Conservation (phyloP, 1,140 invertebrate species). For the Macrotrachela quadricornifera region DNA sequence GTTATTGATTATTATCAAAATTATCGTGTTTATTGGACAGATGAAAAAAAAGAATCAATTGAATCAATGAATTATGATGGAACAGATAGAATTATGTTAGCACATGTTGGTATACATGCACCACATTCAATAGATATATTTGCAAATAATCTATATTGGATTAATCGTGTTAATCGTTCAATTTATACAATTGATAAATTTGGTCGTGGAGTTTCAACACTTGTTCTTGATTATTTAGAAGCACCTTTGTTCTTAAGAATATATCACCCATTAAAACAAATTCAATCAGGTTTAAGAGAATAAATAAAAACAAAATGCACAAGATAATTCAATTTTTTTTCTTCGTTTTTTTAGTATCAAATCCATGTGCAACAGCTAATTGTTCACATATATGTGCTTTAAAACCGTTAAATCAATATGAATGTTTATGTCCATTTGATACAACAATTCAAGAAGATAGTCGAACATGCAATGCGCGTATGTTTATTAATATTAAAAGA, state of each 20-base stretch:
- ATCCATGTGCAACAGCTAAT: slow-evolving; percentile 44
- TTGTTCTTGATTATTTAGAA: slow-evolving; percentile 34
- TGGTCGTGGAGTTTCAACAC: slow-evolving; percentile 65
- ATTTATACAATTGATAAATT: slow-evolving; percentile 72
- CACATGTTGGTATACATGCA: slow-evolving; percentile 46
- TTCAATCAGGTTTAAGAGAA: no score
- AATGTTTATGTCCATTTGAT: slow-evolving; percentile 66
- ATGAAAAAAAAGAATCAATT: slow-evolving; percentile 74
- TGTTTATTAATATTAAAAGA: slow-evolving; percentile 8
- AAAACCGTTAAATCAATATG: slow-evolving; percentile 51
- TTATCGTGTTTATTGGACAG: slow-evolving; percentile 70
- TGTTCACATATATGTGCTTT: slow-evolving; percentile 77
- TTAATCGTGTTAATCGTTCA: slow-evolving; percentile 57
- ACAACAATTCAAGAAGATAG: slow-evolving; percentile 26
- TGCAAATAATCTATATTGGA: slow-evolving; percentile 66
- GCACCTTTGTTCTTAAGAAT: no score
- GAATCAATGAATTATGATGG: slow-evolving; percentile 67
- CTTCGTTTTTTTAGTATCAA: slow-evolving; percentile 13
- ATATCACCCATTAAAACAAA: no score
- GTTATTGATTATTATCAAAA: slow-evolving; percentile 10
- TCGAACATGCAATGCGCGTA: slow-evolving; percentile 46
- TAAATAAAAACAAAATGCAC: no score
- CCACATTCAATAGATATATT: slow-evolving; percentile 74
- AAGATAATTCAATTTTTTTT: no score
- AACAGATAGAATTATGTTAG: slow-evolving; percentile 45